Base-by-base conservation (phyloP, 2,888 invertebrate species). In the Drosophila putrida region DNA sequence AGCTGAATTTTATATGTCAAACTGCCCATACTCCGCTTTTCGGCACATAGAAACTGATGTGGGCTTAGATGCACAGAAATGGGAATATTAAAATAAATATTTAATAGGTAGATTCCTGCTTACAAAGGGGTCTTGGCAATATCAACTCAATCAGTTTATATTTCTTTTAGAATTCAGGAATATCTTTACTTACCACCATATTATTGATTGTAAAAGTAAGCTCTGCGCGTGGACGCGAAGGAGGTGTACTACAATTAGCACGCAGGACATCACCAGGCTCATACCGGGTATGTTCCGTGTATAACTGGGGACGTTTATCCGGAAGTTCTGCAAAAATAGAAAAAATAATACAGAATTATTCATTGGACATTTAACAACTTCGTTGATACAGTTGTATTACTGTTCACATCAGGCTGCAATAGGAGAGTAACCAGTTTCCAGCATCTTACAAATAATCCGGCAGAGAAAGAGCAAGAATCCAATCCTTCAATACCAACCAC, bases 211-310 rank as follows among this genome's bases (percentile, higher is more conserved):
- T 94, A 85, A 97, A 96, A 86, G 95, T 96, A 71, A 97, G 94
- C 79, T 95, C 94, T 35, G 95, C 95, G 38, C 95, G 94, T 8
- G 97, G 97, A 79, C 94, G 94, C n/a, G 96, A 95, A 5, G 96
- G 95, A 6, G 95, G 94, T 5, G 96, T 95, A n/a, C 96, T 95
- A 92, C 97, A 97, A 93, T 97, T 97, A 51, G 96, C 96, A 62
- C 93, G 93, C 68, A 97, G 93, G 35, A 94, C 93, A 91, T 97
- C 96, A 0, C 96, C 96, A 0, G 95, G 95, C 90, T 95, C 95
- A 91, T 97, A 96, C 54, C 95, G 95, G 60, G 95, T 95, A 68
- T 95, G 95, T 80, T 96, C 95, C n/a, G 96, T 94, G 82, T 94
- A 94, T 82, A 97, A 94, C 71, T 94, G 93, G 20, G 96, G 96